phyloP scores from a whole-genome alignment of 2,888 invertebrate genomes.

The Drosophila nigritarsus region DNA sequence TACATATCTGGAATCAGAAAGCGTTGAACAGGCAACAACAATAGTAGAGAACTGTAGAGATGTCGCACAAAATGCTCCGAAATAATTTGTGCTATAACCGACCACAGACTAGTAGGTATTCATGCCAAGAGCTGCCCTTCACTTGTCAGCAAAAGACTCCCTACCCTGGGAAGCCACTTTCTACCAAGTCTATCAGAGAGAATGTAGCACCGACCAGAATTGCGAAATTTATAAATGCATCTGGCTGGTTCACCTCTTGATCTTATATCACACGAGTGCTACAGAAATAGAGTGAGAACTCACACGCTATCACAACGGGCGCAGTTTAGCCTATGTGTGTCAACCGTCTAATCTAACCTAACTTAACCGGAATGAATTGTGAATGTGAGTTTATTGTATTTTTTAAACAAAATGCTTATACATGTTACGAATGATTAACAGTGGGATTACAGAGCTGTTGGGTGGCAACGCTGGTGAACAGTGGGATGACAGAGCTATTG shows the following conservation, averaged over 20 bases:
- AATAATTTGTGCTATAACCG: too few species aligned
- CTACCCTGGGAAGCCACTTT: neutral
- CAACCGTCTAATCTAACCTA: neutral
- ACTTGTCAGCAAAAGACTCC: neutral
- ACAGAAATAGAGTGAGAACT: neutral
- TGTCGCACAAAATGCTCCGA: too few species aligned
- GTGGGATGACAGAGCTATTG: neutral
- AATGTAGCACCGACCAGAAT: neutral
- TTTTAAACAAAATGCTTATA: neutral
- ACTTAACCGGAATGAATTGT: neutral
- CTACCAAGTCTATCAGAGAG: neutral
- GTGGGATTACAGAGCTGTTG: neutral
- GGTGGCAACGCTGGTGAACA: neutral
- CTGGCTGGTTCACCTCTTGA: neutral
- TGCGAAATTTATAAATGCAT: neutral
- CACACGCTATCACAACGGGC: neutral
- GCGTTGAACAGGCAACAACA: too few species aligned
- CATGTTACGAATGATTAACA: too few species aligned
- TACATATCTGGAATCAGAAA: too few species aligned
- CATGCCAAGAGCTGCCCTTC: neutral
- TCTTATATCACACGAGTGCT: neutral
- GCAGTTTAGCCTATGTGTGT: fast-evolving
- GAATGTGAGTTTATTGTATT: neutral
- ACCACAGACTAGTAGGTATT: too few species aligned
- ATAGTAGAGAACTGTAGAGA: too few species aligned